These are phyloP conservation scores for Montipora cactus DNA, from an alignment of 64 coral and sea anemone species.

Conservation along the genomic window DNA sequence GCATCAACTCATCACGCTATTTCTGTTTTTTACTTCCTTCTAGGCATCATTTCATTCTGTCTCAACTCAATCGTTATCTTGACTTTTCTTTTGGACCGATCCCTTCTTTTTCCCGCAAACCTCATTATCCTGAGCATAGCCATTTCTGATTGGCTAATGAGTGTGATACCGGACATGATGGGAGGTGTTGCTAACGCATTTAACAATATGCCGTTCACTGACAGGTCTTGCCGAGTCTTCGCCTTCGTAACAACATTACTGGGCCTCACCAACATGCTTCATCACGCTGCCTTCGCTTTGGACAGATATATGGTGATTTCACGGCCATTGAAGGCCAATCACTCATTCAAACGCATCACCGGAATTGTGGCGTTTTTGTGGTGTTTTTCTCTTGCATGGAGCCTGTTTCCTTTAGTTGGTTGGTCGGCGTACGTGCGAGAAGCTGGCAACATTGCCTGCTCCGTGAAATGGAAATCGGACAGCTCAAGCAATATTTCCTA, in stretches of 20 bases:
- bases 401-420: constrained; percentile 67
- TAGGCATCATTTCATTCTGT: constrained; percentile 3
- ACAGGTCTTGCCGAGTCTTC: constrained; percentile 12
- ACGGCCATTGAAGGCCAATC: not conserved
- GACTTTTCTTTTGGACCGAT: constrained; percentile 38
- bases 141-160: constrained; percentile 55
- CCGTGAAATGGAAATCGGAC: constrained; percentile 61
- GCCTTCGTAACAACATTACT: constrained; percentile 54
- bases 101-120: constrained; percentile 33
- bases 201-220: not conserved
- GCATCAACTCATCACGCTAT: constrained; percentile 1
- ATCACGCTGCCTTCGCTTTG: constrained; percentile 59
- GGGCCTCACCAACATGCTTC: constrained; percentile 62
- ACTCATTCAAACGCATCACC: not conserved
- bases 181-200: constrained; percentile 31
- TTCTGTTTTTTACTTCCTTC: constrained; percentile 3
- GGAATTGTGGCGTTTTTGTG: not conserved
- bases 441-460: constrained; percentile 45
- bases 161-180: constrained; percentile 16
- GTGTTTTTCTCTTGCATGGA: constrained; percentile 50
- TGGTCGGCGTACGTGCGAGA: constrained; percentile 68
- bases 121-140: constrained; percentile 75
- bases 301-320: constrained; percentile 47
- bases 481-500: constrained; percentile 28
- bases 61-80: constrained; percentile 53